phyloP scores from a whole-genome alignment of 1,140 invertebrate genomes.

The Eumeta japonica region DNA sequence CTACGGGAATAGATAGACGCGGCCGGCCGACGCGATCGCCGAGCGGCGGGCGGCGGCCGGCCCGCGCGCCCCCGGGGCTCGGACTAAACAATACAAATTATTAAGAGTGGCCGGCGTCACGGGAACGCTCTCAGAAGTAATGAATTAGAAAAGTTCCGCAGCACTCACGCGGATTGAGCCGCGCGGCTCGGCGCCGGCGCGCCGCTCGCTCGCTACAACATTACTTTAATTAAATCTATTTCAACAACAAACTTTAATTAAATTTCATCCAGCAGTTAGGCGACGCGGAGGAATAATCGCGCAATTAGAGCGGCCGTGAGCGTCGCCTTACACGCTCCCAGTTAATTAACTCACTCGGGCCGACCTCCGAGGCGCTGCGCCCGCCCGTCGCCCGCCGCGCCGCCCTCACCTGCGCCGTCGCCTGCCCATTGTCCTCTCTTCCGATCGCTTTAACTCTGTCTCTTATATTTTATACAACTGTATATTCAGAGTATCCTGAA shows the following conservation, averaged over 20 bases:
- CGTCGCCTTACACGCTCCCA: slow-evolving; percentile 53
- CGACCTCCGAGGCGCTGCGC: slow-evolving; percentile 21
- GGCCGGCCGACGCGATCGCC: slow-evolving; percentile 27
- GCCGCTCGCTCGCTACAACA: slow-evolving; percentile 47
- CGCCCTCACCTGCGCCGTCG: not conserved
- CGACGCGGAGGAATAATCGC: slow-evolving; percentile 57
- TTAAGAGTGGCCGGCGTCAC: slow-evolving; percentile 54
- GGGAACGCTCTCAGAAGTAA: slow-evolving; percentile 57
- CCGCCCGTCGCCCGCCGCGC: slow-evolving; percentile 9
- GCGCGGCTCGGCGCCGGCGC: slow-evolving; percentile 25
- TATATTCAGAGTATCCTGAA: too few species aligned
- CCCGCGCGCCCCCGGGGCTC: slow-evolving; percentile 34
- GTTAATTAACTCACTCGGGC: slow-evolving; percentile 55
- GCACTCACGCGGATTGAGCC: slow-evolving; percentile 54
- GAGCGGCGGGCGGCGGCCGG: slow-evolving; percentile 46
- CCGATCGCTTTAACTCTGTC: too few species aligned
- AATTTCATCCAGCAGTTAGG: slow-evolving; percentile 58
- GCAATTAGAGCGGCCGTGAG: slow-evolving; percentile 56
- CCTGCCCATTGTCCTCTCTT: too few species aligned
- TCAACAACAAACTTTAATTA: slow-evolving; percentile 59
- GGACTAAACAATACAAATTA: slow-evolving; percentile 55
- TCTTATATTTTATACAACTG: too few species aligned
- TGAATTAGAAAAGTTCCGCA: slow-evolving; percentile 58
- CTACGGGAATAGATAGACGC: too few species aligned
- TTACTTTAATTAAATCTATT: slow-evolving; percentile 60